These are phyloP conservation scores for Gymnoscelis rufifasciata DNA, from an alignment of 2,888 invertebrate genomes.

Conservation along the genomic window DNA sequence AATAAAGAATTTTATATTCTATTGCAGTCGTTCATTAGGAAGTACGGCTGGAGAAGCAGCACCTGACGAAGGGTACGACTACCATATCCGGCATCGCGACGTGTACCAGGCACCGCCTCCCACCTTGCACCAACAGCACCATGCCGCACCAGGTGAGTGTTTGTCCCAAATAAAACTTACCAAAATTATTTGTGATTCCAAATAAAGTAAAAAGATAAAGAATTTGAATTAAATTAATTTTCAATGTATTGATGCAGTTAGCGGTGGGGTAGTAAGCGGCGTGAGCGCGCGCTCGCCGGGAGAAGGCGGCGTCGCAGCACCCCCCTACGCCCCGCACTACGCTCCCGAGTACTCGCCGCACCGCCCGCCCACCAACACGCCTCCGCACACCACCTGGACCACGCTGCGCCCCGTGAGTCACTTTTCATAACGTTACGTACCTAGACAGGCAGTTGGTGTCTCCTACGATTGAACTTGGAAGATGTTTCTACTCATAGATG, in stretches of 20 bases:
- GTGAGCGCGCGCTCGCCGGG: conserved; percentile 32
- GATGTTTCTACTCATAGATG: too few relatives aligned
- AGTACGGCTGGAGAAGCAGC: conserved; percentile 84
- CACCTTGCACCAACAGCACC: conserved; percentile 61
- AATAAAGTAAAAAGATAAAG: too few relatives aligned
- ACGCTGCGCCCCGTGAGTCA: conserved; percentile 51
- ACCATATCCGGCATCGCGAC: conserved; percentile 76
- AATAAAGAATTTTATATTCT: too few relatives aligned
- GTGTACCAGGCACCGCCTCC: conserved; percentile 63
- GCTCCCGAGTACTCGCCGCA: conserved; percentile 73
- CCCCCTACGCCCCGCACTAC: conserved; percentile 78
- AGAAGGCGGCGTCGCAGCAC: conserved; percentile 72
- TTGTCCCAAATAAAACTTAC: too few relatives aligned
- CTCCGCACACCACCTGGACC: conserved; percentile 73
- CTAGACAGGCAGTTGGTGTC: too few relatives aligned
- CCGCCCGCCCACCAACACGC: conserved; percentile 61
- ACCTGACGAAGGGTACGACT: conserved; percentile 83
- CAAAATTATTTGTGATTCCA: too few relatives aligned
- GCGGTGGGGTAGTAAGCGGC: conserved; percentile 25
- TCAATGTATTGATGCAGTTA: too few relatives aligned
- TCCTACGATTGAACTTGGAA: too few relatives aligned
- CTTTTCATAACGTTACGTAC: background rate
- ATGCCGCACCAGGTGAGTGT: conserved; percentile 55
- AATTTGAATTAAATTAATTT: too few relatives aligned
- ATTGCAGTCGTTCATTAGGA: conserved; percentile 72